Percentiles rank a stretch among this genome's conserved stretches.
Conservation (phyloP, 2,888 invertebrate genomes). For the Sarcophaga caerulescens region DNA sequence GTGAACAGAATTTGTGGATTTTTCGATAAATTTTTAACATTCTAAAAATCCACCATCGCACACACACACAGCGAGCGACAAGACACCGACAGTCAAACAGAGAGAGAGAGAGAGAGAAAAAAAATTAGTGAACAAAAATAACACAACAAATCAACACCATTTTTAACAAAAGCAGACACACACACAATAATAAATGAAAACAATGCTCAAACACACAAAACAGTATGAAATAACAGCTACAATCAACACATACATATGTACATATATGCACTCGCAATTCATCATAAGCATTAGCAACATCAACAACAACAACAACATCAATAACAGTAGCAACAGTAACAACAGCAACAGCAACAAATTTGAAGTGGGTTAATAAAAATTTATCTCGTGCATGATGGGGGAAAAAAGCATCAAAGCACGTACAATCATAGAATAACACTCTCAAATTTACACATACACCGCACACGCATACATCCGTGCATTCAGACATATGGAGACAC, state of each 20-base stretch:
- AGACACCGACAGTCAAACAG: too few species aligned
- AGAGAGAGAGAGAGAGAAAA: not conserved
- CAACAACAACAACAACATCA: conserved; percentile 4
- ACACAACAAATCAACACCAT: not conserved
- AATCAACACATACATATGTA: not conserved
- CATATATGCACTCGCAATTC: not conserved
- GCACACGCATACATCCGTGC: not conserved
- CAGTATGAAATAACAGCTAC: too few species aligned
- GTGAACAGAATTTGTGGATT: conserved; percentile 90
- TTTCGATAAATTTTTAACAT: conserved; percentile 91
- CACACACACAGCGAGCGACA: not conserved
- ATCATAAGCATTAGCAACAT: conserved; percentile 16
- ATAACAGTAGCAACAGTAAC: not conserved
- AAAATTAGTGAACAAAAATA: conserved; percentile 9
- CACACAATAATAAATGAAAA: conserved; percentile 2
- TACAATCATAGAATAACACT: conserved; percentile 11
- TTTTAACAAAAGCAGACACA: not conserved
- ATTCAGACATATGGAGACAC: not conserved
- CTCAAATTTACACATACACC: not conserved
- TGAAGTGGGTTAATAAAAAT: conserved; percentile 59
- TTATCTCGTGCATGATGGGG: conserved; percentile 19
- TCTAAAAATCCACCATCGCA: conserved; percentile 82
- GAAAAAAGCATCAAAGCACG: conserved; percentile 38
- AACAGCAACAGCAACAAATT: not conserved
- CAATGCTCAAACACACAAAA: too few species aligned